phyloP scores from a whole-genome alignment of 1,140 invertebrate genomes.

The Drosophila quadrilineata region DNA sequence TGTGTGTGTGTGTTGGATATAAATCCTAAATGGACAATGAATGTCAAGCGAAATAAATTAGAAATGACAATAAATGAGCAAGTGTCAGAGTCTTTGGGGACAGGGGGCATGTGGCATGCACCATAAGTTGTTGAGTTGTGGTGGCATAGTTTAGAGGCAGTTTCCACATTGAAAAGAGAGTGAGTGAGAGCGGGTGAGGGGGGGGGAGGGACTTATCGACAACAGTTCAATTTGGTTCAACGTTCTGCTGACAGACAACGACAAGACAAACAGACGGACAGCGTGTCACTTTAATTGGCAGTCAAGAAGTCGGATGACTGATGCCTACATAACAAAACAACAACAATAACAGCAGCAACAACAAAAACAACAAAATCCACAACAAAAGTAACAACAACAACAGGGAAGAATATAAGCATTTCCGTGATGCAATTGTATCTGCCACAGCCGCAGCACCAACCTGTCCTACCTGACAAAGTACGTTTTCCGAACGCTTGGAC shows the following conservation, averaged over 20 bases:
- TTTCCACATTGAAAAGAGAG: no score
- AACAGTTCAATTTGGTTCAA: conserved; percentile 29
- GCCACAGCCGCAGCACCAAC: no score
- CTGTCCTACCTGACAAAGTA: conserved; percentile 1
- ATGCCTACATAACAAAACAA: conserved; percentile 14
- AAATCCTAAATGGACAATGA: conserved; percentile 79
- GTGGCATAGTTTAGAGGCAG: neutral
- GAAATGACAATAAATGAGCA: conserved; percentile 77
- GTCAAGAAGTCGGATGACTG: conserved; percentile 33
- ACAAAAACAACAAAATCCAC: neutral
- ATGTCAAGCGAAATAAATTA: conserved; percentile 77
- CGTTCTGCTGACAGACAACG: conserved; percentile 51
- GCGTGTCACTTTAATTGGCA: conserved; percentile 64
- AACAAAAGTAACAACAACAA: conserved; percentile 1
- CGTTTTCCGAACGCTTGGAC: neutral
- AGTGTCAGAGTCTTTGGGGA: conserved; percentile 41
- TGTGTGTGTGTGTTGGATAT: conserved; percentile 57
- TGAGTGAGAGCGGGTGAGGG: no score
- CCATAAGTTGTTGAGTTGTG: neutral
- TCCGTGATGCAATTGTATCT: conserved; percentile 28
- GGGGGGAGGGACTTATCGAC: no score
- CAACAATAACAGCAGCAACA: conserved; percentile 5
- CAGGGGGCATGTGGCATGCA: neutral
- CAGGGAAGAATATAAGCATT: no score
- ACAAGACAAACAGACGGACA: conserved; percentile 51